phyloP scores from a whole-genome alignment of 2,797 vertebrate species.

The Coendou prehensilis region DNA sequence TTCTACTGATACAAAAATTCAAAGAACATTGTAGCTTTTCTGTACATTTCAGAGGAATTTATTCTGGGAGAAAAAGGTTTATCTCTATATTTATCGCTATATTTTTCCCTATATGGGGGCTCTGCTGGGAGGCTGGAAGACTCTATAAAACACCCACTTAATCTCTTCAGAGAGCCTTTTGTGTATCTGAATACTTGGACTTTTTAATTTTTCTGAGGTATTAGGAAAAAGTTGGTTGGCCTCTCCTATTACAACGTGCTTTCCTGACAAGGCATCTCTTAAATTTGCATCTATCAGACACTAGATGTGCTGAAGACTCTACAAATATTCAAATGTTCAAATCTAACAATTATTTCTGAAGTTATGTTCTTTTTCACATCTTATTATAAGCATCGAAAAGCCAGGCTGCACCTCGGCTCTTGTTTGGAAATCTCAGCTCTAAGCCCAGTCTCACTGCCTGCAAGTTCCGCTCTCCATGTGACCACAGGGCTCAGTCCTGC shows the following conservation, averaged over 20 bases:
- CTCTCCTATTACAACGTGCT: background rate
- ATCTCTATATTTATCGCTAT: background rate
- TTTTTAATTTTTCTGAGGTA: background rate
- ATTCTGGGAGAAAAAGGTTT: background rate
- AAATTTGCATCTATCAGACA: background rate
- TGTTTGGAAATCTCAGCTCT: background rate
- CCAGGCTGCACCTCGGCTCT: background rate
- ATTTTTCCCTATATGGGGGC: background rate
- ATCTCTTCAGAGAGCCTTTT: background rate
- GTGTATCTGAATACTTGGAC: background rate
- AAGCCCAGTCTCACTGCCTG: background rate
- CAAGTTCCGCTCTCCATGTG: background rate
- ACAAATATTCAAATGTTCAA: background rate
- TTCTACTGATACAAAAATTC: background rate
- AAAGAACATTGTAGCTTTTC: background rate
- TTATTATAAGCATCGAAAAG: background rate
- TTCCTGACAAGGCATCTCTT: background rate
- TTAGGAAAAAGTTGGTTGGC: background rate
- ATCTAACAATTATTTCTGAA: background rate
- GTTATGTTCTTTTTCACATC: background rate
- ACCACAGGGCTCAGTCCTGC: background rate
- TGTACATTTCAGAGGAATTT: background rate
- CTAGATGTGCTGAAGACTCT: background rate
- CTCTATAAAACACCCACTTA: background rate
- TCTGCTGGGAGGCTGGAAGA: background rate